These are phyloP conservation scores for Parnassius mnemosyne DNA, from an alignment of 2,888 invertebrate species.

Conservation along the genomic window DNA sequence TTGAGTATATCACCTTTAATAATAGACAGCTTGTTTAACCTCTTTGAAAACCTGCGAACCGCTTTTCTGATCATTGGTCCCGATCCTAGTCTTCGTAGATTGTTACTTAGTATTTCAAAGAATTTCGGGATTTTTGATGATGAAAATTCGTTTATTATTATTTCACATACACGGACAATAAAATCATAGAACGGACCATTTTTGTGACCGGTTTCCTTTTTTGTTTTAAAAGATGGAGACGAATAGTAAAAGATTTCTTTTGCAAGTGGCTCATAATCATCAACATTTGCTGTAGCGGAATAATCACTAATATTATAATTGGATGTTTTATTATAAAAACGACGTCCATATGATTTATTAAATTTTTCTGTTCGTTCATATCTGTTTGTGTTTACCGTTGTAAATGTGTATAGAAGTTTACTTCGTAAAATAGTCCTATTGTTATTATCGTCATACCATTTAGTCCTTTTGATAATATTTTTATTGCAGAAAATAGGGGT, in stretches of 20 bases:
- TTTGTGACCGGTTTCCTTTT: constrained; percentile 17
- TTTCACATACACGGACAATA: constrained; percentile 46
- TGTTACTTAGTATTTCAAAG: constrained; percentile 43
- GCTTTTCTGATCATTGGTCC: constrained; percentile 40
- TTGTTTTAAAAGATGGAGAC: not conserved
- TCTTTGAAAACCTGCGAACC: constrained; percentile 43
- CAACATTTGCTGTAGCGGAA: constrained; percentile 5
- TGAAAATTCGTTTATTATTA: constrained; percentile 42
- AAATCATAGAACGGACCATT: constrained; percentile 55
- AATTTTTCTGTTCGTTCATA: not conserved
- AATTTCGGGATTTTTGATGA: constrained; percentile 40
- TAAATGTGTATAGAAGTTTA: not conserved
- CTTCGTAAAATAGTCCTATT: constrained; percentile 4
- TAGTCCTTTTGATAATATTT: not conserved
- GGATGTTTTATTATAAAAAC: constrained; percentile 3
- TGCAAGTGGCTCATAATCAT: constrained; percentile 6
- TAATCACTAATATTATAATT: constrained; percentile 3
- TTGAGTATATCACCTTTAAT: constrained; percentile 42
- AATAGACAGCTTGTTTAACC: constrained; percentile 39
- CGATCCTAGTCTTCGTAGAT: constrained; percentile 41
- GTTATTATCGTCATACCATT: not conserved
- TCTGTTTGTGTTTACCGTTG: not conserved
- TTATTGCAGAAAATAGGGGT: not conserved
- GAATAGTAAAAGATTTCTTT: constrained; percentile 5
- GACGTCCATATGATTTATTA: not conserved